Percentiles rank a stretch among this genome's conserved stretches.
Conservation (phyloP, 64 coral and sea anemone genomes). For the Stichodactyla helianthus region DNA sequence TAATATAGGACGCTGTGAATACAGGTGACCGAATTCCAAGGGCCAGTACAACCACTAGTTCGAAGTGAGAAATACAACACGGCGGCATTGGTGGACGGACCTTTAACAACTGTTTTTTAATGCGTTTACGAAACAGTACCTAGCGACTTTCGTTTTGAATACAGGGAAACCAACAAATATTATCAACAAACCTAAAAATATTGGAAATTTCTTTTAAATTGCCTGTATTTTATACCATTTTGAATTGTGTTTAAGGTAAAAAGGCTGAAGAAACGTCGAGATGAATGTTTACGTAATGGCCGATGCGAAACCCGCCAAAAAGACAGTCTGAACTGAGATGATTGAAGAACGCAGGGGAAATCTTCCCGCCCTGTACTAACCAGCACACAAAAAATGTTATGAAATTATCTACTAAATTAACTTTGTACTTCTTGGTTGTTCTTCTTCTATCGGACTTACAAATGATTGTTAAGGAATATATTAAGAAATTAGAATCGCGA, state of each 20-base stretch:
- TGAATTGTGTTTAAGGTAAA: neutral
- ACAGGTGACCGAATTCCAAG: neutral
- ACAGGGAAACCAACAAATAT: neutral
- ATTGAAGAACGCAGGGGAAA: neutral
- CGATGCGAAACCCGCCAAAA: neutral
- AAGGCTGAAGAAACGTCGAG: neutral
- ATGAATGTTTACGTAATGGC: neutral
- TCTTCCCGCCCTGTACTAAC: neutral
- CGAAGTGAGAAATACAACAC: too few relatives aligned
- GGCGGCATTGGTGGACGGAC: neutral
- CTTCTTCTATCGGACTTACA: neutral
- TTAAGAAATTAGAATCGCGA: neutral
- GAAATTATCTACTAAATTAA: neutral
- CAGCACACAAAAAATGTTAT: slow-evolving; percentile 15
- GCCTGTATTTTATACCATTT: too few relatives aligned
- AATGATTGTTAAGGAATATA: neutral
- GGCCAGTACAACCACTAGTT: neutral
- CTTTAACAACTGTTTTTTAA: neutral
- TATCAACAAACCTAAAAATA: neutral
- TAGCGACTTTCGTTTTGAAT: neutral
- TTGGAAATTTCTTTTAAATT: too few relatives aligned
- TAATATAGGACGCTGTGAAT: neutral
- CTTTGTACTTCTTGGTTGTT: neutral
- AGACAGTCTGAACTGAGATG: neutral
- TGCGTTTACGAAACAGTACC: neutral